Evolutionary conservation across 2,888 invertebrate genomes (phyloP), one percentile per base, ranked within the genome.

Genomic region (Thereva unica): DNA sequence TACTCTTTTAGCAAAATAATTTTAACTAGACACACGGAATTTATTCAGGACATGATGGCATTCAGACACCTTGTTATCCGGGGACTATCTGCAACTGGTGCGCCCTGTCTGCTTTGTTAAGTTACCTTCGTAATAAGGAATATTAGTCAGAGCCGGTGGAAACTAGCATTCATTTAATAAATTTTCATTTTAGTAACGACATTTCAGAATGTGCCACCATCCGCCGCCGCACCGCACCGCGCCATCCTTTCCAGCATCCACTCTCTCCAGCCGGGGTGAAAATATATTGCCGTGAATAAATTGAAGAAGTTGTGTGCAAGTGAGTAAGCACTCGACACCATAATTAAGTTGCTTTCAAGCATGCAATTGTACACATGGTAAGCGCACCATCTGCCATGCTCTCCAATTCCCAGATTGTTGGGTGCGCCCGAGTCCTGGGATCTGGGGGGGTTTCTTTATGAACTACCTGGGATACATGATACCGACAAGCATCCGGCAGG

Each of bases 271-370:
- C 61, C 23, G 23, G 23, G 23, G 61, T 61, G 49, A 50, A 61
- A 61, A 61, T 61, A 61, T 49, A 61, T 61, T 61, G 50, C 50
- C 61, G 50, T 23, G 61, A 61, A 61, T 61, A 61, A 61, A 61
- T 61, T 61, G 61, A 50, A 61, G 61, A 61, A 38, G 50, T 50
- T 49, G 50, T 23, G 23, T 49, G 61, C 50, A 61, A 61, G 61
- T 61, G 61, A 61, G 61, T 50, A 50, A 61, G 40, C 50, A 61
- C 61, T 50, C 61, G 61, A 61, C 61, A 61, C 61, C 49, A 50
- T 61, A 61, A 61, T 61, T 61, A 61, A 61, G 61, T 35, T 61
- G 61, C 61, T 61, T 34, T 41, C 23, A 50, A 61, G 50, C 61
- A 61, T 61, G 61, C 61, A 61, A 61, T 61, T 61, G 61, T 40